These are phyloP conservation scores for Ondatra zibethicus DNA, from an alignment of 2,113 vertebrate species.

Conservation along the genomic window DNA sequence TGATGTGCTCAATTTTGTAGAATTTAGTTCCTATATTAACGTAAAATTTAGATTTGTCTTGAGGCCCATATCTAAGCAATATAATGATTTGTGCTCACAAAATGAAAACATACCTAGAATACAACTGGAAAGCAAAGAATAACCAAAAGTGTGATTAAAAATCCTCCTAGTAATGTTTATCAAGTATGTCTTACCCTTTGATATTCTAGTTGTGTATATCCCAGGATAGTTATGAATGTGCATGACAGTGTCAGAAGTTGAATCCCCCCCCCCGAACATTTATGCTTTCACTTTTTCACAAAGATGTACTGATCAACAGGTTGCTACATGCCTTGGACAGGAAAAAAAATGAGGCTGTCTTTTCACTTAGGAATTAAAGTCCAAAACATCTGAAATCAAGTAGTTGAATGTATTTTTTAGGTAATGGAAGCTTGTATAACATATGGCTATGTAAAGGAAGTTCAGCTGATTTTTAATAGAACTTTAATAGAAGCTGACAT, in stretches of 20 bases:
- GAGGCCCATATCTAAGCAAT: not conserved
- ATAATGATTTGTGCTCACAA: not conserved
- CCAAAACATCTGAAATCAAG: not conserved
- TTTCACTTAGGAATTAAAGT: conserved; percentile 25
- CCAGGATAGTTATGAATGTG: not conserved
- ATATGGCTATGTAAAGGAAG: not conserved
- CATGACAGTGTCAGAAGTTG: not conserved
- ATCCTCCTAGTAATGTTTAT: not conserved
- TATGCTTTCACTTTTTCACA: not conserved
- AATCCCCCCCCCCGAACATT: not conserved
- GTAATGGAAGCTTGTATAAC: not conserved
- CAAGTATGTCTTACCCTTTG: not conserved
- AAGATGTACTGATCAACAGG: not conserved
- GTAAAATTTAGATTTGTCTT: conserved; percentile 14
- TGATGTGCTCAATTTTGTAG: too few relatives aligned
- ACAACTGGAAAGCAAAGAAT: not conserved
- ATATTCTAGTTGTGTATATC: not conserved
- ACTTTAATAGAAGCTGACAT: not conserved
- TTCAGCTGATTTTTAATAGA: not conserved
- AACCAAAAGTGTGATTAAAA: too few relatives aligned
- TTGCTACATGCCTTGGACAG: not conserved
- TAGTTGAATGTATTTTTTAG: conserved; percentile 10
- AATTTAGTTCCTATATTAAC: not conserved
- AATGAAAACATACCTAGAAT: not conserved
- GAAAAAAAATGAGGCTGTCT: not conserved